Conservation (phyloP, 2,888 invertebrate species). For the Ophion costatus region DNA sequence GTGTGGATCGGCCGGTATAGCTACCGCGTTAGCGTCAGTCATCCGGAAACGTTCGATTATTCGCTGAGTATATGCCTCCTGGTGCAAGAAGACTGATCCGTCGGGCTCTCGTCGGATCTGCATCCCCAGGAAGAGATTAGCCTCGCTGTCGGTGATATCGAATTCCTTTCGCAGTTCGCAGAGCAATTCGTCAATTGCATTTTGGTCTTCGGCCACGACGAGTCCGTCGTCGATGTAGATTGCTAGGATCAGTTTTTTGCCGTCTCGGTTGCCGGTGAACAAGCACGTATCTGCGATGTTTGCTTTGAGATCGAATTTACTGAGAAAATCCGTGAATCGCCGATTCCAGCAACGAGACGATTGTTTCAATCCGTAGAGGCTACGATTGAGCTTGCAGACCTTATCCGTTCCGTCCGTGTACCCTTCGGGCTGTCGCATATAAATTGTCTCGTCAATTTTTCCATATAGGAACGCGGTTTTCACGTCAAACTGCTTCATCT, state of each 20-base stretch:
- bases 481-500: not conserved
- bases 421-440: too few relatives aligned
- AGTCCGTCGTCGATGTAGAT: constrained; percentile 61
- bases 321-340: constrained; percentile 37
- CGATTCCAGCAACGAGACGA: constrained; percentile 1
- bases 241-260: not conserved
- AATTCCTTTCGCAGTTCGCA: constrained; percentile 42
- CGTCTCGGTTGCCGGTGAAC: constrained; percentile 5
- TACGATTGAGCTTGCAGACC: not conserved
- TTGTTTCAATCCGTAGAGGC: too few relatives aligned
- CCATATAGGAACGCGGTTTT: not conserved
- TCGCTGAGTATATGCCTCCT: constrained; percentile 56
- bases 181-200: constrained; percentile 31
- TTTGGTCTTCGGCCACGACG: constrained; percentile 25
- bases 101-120: constrained; percentile 47
- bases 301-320: constrained; percentile 26
- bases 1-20: constrained; percentile 45
- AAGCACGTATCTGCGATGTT: constrained; percentile 44
- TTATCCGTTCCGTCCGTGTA: not conserved
- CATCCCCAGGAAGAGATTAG: constrained; percentile 60
- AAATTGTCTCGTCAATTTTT: too few relatives aligned
- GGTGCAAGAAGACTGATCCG: constrained; percentile 63
- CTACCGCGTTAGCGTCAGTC: constrained; percentile 56
- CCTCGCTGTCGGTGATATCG: constrained; percentile 31
- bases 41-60: constrained; percentile 61